A percentile compares a stretch with the other conserved stretches of the same genome.
Conservation (phyloP, 1,140 invertebrate species). For the Doryteuthis pealeii region DNA sequence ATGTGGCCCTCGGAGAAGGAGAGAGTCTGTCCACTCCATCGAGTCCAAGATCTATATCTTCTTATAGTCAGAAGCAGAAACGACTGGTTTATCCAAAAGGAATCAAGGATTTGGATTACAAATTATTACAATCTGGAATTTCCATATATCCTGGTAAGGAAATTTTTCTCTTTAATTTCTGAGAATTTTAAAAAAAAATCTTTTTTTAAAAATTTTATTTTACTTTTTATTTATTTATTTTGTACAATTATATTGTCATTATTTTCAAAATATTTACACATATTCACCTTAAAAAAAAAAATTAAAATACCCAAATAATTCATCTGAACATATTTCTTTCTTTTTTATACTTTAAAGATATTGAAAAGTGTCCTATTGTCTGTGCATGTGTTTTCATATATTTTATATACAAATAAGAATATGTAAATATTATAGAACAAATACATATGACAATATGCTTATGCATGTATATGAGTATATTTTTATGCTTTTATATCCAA, state of each 20-base stretch:
- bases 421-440: too few relatives aligned
- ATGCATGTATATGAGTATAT: not conserved
- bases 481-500: too few relatives aligned
- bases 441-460: too few relatives aligned
- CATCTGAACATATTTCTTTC: too few relatives aligned
- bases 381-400: too few relatives aligned
- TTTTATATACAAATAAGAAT: too few relatives aligned
- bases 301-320: too few relatives aligned
- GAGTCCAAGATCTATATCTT: not conserved
- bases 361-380: too few relatives aligned
- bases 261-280: not conserved
- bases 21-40: slow-evolving; percentile 2
- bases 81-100: not conserved
- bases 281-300: too few relatives aligned
- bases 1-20: not conserved
- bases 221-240: not conserved
- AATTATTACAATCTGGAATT: slow-evolving; percentile 61
- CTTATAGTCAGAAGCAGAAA: not conserved
- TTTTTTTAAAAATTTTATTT: not conserved
- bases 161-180: too few relatives aligned
- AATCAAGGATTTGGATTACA: slow-evolving; percentile 82
- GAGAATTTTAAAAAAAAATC: too few relatives aligned
- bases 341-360: too few relatives aligned
- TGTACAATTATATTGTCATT: not conserved
- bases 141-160: slow-evolving; percentile 42